These are phyloP conservation scores for Entomyzon cyanotis DNA, from an alignment of 2,113 vertebrate genomes.

Conservation along the genomic window DNA sequence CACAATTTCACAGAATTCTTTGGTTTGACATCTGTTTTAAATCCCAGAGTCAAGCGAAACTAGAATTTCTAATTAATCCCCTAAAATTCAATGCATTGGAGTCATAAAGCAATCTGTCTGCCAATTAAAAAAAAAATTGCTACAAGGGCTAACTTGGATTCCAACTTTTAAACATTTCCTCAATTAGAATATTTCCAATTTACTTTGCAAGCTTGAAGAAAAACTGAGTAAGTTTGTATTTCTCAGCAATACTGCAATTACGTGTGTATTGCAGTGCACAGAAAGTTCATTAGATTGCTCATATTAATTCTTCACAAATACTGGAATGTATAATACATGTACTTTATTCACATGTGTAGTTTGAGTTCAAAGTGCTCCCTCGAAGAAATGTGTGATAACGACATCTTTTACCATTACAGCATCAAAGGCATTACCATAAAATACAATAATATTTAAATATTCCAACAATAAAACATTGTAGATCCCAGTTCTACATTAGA, in stretches of 20 bases:
- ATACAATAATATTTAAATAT: neutral
- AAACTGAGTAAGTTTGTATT: neutral
- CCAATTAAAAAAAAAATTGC: neutral
- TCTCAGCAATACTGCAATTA: neutral
- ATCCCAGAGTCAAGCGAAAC: neutral
- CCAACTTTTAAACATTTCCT: neutral
- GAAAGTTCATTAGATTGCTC: neutral
- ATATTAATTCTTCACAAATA: neutral
- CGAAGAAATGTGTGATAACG: neutral
- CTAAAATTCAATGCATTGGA: neutral
- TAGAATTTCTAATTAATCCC: neutral
- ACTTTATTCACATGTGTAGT: neutral
- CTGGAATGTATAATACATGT: rapidly evolving
- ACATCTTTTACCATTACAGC: neutral
- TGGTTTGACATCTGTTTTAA: neutral
- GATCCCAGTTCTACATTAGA: neutral
- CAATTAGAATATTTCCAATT: neutral
- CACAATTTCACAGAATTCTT: neutral
- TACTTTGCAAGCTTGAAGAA: neutral
- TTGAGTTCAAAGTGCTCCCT: neutral
- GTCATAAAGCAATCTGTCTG: neutral
- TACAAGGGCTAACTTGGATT: neutral
- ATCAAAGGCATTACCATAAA: neutral
- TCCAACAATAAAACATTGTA: neutral
- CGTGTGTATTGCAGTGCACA: neutral